Evolutionary conservation across 2,113 vertebrate genomes (phyloP).

Genomic region (Prunella himalayana): DNA sequence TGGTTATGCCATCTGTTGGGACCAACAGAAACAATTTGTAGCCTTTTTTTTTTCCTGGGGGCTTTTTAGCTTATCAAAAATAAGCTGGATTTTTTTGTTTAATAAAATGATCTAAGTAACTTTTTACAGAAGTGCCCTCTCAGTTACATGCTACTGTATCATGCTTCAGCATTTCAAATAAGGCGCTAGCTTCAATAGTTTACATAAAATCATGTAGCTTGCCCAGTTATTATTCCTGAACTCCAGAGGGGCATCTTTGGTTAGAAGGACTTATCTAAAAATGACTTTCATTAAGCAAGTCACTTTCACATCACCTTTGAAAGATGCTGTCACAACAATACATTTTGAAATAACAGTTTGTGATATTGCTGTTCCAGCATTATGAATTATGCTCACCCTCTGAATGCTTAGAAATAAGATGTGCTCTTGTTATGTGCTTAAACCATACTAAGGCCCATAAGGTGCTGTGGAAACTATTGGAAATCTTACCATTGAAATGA

Average conservation of each 20-base stretch:
- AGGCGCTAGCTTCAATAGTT: background rate
- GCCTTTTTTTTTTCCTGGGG: fast-evolving
- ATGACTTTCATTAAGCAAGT: slow-evolving; percentile 10
- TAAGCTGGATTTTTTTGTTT: background rate
- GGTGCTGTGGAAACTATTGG: fast-evolving
- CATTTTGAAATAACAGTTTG: background rate
- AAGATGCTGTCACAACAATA: background rate
- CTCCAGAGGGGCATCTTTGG: background rate
- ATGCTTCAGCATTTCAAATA: background rate
- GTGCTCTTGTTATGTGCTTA: background rate
- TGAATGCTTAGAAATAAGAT: background rate
- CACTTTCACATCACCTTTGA: slow-evolving; percentile 29
- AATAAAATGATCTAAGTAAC: slow-evolving; percentile 32
- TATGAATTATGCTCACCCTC: background rate
- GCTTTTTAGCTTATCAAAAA: background rate
- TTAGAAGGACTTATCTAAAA: background rate
- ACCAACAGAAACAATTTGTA: background rate
- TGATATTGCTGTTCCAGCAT: background rate
- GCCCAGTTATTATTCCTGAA: slow-evolving; percentile 5
- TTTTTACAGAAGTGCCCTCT: slow-evolving; percentile 33
- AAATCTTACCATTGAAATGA: background rate
- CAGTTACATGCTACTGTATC: background rate
- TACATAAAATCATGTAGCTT: background rate
- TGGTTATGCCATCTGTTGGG: background rate
- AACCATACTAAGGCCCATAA: background rate